A percentile compares a stretch with the other conserved stretches of the same genome.
phyloP scores from a whole-genome alignment of 2,888 invertebrate species.

The Mimas tiliae region DNA sequence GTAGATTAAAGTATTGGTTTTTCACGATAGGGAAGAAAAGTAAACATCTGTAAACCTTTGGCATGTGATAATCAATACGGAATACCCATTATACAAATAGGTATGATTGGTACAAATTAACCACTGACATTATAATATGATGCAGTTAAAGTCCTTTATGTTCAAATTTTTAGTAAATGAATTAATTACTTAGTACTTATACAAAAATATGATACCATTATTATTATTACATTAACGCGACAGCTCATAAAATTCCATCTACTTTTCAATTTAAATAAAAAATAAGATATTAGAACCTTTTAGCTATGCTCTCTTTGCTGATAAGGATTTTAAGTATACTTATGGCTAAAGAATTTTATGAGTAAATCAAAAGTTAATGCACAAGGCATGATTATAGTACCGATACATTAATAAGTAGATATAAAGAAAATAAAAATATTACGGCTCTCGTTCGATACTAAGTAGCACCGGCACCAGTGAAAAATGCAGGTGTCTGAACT shows the following conservation, averaged over 20 bases:
- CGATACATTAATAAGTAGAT: constrained; percentile 20
- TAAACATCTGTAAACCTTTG: too few relatives aligned
- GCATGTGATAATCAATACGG: too few relatives aligned
- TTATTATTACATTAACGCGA: neutral
- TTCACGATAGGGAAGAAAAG: too few relatives aligned
- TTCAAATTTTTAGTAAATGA: too few relatives aligned
- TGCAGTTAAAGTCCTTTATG: too few relatives aligned
- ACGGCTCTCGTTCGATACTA: neutral
- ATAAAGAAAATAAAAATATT: constrained; percentile 22
- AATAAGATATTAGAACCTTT: constrained; percentile 2
- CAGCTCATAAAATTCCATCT: neutral
- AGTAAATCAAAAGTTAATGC: constrained; percentile 18
- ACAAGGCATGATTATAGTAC: constrained; percentile 6
- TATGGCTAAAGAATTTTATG: constrained; percentile 12
- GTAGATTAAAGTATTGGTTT: too few relatives aligned
- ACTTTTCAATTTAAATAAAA: neutral
- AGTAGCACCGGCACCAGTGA: constrained; percentile 26
- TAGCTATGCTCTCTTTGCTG: neutral
- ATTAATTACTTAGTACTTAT: too few relatives aligned
- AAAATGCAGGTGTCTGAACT: constrained; percentile 48
- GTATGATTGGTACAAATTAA: too few relatives aligned
- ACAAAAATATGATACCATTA: too few relatives aligned
- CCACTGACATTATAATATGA: too few relatives aligned
- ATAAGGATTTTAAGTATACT: neutral
- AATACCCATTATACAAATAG: too few relatives aligned